Evolutionary conservation across 2,113 vertebrate genomes (phyloP).

Genomic region (Dolichallabes microphthalmus): DNA sequence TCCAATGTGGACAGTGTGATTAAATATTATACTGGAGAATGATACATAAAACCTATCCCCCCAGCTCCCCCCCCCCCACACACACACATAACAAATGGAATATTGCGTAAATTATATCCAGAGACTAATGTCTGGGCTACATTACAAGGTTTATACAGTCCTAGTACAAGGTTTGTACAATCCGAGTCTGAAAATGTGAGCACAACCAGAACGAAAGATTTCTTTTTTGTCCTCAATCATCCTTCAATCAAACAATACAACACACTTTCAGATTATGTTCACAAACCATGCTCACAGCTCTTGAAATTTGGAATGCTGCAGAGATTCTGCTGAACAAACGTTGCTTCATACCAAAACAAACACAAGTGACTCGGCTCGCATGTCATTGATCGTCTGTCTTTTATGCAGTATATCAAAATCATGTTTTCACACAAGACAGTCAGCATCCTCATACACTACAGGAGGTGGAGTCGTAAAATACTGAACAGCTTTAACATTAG

Average conservation of each 20-base stretch:
- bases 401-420: neutral
- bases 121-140: neutral
- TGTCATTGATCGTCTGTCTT: neutral
- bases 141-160: neutral
- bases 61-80: no score
- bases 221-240: neutral
- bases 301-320: neutral
- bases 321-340: neutral
- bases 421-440: neutral
- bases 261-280: constrained; percentile 7
- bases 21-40: constrained; percentile 17
- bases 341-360: constrained; percentile 2
- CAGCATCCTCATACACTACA: neutral
- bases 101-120: neutral
- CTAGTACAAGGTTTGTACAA: neutral
- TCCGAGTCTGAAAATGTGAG: neutral
- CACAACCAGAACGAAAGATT: neutral
- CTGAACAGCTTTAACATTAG: neutral
- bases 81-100: constrained; percentile 28
- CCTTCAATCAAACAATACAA: neutral
- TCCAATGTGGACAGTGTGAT: neutral
- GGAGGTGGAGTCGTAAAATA: neutral
- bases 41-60: neutral
- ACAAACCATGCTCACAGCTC: neutral
- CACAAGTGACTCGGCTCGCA: neutral